Conservation (phyloP, 2,888 invertebrate genomes). For the Parasteatoda lunata region DNA sequence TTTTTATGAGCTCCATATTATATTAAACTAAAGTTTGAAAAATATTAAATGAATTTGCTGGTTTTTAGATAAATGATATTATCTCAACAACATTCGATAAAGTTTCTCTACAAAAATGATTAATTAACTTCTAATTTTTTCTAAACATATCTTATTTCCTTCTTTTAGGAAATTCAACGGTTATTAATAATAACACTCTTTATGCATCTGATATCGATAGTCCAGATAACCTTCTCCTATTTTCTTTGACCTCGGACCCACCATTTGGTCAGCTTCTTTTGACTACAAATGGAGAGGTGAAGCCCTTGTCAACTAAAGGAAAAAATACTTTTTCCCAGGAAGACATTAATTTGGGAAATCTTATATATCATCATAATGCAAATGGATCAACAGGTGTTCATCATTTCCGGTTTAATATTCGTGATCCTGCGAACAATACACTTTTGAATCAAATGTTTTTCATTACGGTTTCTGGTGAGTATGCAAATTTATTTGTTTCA, state of each 20-base stretch:
- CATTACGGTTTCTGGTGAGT: slow-evolving; percentile 69
- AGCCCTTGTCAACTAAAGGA: background rate
- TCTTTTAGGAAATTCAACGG: slow-evolving; percentile 71
- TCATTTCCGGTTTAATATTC: slow-evolving; percentile 73
- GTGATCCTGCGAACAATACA: slow-evolving; percentile 73
- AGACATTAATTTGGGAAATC: slow-evolving; percentile 41
- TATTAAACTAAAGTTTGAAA: too few relatives aligned
- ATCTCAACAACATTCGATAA: background rate
- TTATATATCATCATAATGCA: slow-evolving; percentile 45
- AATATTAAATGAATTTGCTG: too few relatives aligned
- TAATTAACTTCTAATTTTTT: background rate
- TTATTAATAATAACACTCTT: slow-evolving; percentile 71
- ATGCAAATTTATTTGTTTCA: background rate
- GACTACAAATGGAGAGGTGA: slow-evolving; percentile 27
- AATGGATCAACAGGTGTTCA: slow-evolving; percentile 27
- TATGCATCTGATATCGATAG: slow-evolving; percentile 73
- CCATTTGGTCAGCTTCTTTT: slow-evolving; percentile 71
- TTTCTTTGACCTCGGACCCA: slow-evolving; percentile 72
- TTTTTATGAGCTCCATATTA: too few relatives aligned
- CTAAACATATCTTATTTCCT: background rate
- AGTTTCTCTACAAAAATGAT: background rate
- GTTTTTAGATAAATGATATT: too few relatives aligned
- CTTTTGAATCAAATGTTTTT: slow-evolving; percentile 73
- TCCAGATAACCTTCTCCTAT: slow-evolving; percentile 72
- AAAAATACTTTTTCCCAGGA: slow-evolving; percentile 45